Evolutionary conservation across 2,113 vertebrate genomes (phyloP).

Genomic region (Gyps fulvus): DNA sequence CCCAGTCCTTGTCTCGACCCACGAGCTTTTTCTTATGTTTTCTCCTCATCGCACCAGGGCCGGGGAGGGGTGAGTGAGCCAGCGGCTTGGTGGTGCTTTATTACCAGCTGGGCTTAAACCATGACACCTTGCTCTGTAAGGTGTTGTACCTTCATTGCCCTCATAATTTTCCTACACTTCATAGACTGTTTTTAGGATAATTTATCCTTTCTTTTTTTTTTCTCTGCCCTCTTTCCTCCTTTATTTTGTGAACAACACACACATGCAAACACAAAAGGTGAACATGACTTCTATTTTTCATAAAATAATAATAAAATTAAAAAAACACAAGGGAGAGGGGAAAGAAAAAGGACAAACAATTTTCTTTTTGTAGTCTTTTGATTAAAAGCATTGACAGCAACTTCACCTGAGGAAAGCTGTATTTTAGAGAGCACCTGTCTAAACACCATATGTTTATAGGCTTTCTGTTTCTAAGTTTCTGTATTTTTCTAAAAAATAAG

Average conservation of each 20-base stretch:
- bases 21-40: too few relatives aligned
- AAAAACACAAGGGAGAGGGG: neutral
- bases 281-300: neutral
- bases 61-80: too few relatives aligned
- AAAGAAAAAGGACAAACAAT: neutral
- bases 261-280: neutral
- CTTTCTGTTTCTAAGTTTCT: neutral
- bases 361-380: neutral
- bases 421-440: constrained; percentile 21
- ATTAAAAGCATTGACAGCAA: constrained; percentile 27
- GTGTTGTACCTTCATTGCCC: neutral
- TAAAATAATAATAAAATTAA: neutral
- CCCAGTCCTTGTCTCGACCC: too few relatives aligned
- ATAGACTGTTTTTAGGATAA: neutral
- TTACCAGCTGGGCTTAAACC: too few relatives aligned
- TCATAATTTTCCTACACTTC: neutral
- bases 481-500: neutral
- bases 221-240: neutral
- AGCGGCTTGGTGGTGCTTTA: too few relatives aligned
- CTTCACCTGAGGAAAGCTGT: constrained; percentile 13
- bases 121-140: neutral
- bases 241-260: neutral
- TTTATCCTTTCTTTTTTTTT: neutral
- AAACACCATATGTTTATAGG: constrained; percentile 45
- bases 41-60: too few relatives aligned